phyloP scores from a whole-genome alignment of 1,140 invertebrate genomes.

The Dreissena polymorpha region DNA sequence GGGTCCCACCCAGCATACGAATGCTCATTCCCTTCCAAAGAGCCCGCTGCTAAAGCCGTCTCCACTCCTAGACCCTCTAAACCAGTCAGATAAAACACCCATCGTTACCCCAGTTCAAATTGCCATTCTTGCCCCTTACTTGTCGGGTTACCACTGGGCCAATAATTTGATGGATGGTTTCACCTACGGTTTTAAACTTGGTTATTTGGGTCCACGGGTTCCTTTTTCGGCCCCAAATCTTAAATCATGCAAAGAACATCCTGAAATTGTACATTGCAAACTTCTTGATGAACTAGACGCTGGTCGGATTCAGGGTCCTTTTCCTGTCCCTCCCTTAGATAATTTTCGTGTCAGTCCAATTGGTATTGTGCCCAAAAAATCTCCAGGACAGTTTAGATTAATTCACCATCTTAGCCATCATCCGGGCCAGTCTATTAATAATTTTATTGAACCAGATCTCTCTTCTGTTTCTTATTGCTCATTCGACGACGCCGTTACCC shows the following conservation, averaged over 20 bases:
- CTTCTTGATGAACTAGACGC: background rate
- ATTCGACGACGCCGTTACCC: constrained; percentile 17
- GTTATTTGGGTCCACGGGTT: constrained; percentile 5
- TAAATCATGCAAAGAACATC: constrained; percentile 2
- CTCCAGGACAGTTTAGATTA: constrained; percentile 6
- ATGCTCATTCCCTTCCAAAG: background rate
- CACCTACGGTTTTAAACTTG: constrained; percentile 28
- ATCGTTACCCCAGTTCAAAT: constrained; percentile 10
- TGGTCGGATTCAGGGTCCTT: constrained; percentile 13
- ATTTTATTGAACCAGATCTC: background rate
- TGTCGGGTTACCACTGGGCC: background rate
- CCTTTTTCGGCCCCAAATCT: background rate
- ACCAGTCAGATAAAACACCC: background rate
- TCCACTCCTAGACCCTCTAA: background rate
- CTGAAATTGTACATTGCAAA: background rate
- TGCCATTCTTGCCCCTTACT: background rate
- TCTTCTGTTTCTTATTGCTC: background rate
- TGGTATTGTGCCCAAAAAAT: constrained; percentile 24
- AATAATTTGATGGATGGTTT: constrained; percentile 44
- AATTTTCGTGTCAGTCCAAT: constrained; percentile 17
- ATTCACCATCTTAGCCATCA: constrained; percentile 21
- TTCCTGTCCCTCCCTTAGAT: background rate
- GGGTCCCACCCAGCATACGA: constrained; percentile 5
- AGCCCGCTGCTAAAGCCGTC: background rate
- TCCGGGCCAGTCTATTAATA: constrained; percentile 6